Evolutionary conservation across 2,113 vertebrate genomes (phyloP), one percentile per base, ranked within the genome.

Genomic region (Sinocyclocheilus anshuiensis): DNA sequence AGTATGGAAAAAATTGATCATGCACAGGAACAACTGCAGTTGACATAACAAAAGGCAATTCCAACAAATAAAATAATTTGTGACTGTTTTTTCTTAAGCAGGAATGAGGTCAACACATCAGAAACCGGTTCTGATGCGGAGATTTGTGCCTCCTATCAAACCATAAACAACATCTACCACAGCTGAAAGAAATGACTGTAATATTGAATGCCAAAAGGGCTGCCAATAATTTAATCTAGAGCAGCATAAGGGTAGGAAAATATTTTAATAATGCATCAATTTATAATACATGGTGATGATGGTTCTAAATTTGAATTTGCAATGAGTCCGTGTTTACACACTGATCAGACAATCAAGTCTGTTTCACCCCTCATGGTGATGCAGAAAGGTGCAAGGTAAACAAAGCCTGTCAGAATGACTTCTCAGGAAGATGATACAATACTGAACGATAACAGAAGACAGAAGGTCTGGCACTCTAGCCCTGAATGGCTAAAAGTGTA

Each of bases 281-380:
- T 22, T 59, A 11, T 4, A 78, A 78, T 12, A 26, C 2, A 1
- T 78, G 77, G 16, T 59, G 77, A 36, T 33, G 48, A 77, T 11
- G 45, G n/a, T 53, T 77, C 24, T 29, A 77, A 53, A 77, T 77
- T 53, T 53, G 7, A 77, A 55, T 33, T 57, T 36, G 50, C 50
- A 77, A 57, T 57, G 55, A 79, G 53, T 22, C 77, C 20, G 18
- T 79, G 77, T 79, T 79, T 61, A 39, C 77, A 79, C n/a, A 39
- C 55, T 22, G 18, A n/a, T 79, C 55, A 61, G 20, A 61, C 55
- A 67, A 65, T 63, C 59, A 63, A 42, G 78, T 18, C 76, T 36
- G 4, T 33, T 55, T 77, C 16, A 59, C 2, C 59, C 1, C 4
- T 81, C 65, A 48, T 81, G 79, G 22, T 48, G 18, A 48, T 26